Percentiles rank a stretch among this genome's conserved stretches.
phyloP scores from a whole-genome alignment of 2,888 invertebrate genomes.

The Coremacera marginata region DNA sequence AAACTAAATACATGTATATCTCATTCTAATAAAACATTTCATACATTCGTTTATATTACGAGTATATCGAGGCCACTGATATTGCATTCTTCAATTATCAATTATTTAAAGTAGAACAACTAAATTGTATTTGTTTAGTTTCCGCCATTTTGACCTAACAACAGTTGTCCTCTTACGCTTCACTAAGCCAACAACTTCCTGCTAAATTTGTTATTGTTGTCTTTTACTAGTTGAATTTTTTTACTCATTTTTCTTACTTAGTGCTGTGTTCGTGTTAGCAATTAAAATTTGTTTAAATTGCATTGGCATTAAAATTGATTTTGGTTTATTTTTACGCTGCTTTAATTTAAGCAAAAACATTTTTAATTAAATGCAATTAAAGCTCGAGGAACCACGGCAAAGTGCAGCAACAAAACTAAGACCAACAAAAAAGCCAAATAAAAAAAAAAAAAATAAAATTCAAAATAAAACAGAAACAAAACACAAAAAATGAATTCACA shows the following conservation, averaged over 20 bases:
- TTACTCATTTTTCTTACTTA: not conserved
- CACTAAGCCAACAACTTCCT: not conserved
- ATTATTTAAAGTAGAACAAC: too few species aligned
- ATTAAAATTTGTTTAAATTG: constrained; percentile 7
- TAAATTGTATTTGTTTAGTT: too few species aligned
- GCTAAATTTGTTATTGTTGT: not conserved
- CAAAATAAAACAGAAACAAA: not conserved
- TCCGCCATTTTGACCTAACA: too few species aligned
- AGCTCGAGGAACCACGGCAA: not conserved
- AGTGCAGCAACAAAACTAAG: not conserved
- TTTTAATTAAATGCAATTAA: constrained; percentile 26
- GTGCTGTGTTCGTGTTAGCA: not conserved
- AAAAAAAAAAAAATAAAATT: constrained; percentile 7
- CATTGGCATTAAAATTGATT: not conserved
- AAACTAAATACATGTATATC: too few species aligned
- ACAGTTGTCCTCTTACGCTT: too few species aligned
- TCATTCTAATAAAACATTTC: too few species aligned
- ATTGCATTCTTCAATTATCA: too few species aligned
- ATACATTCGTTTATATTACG: too few species aligned
- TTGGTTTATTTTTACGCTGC: not conserved
- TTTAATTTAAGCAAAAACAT: not conserved
- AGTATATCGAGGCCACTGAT: too few species aligned
- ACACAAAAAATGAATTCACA: not conserved
- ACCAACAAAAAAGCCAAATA: not conserved
- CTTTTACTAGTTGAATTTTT: not conserved